These are phyloP conservation scores for Cyrtorhinus lividipennis DNA, from an alignment of 1,140 invertebrate species.

Conservation along the genomic window DNA sequence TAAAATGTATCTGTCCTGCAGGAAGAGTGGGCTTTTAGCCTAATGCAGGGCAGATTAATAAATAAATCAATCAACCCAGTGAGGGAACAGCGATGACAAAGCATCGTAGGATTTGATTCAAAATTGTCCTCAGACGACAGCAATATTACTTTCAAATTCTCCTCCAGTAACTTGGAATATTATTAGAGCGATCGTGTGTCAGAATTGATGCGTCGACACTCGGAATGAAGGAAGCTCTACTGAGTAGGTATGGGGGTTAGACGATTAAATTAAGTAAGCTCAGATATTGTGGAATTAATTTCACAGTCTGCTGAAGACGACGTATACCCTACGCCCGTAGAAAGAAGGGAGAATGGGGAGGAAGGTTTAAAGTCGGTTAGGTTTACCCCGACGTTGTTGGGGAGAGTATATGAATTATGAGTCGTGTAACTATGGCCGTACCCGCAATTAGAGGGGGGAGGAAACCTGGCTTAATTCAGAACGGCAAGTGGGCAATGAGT, in stretches of 20 bases:
- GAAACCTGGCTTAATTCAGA: neutral
- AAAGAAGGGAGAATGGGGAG: neutral
- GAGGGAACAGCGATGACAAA: too few species aligned
- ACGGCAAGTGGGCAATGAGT: neutral
- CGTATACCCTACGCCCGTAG: neutral
- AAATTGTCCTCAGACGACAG: too few species aligned
- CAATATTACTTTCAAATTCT: too few species aligned
- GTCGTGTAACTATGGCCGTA: slow-evolving; percentile 3
- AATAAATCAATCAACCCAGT: too few species aligned
- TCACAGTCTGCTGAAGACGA: slow-evolving; percentile 12
- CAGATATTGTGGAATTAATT: slow-evolving; percentile 12
- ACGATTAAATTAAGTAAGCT: slow-evolving; percentile 14
- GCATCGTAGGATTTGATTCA: too few species aligned
- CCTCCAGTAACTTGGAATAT: too few species aligned
- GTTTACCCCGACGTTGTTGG: neutral
- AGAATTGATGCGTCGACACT: too few species aligned
- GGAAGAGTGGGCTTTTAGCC: too few species aligned
- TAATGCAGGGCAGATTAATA: too few species aligned
- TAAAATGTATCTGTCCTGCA: too few species aligned
- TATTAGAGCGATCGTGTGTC: too few species aligned
- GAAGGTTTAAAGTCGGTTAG: neutral
- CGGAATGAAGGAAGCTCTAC: too few species aligned
- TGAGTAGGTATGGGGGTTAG: slow-evolving; percentile 1
- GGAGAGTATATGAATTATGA: slow-evolving; percentile 1
- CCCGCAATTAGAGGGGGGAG: neutral